Evolutionary conservation across 2,888 invertebrate genomes (phyloP).

Genomic region (Phymatocera aterrima): DNA sequence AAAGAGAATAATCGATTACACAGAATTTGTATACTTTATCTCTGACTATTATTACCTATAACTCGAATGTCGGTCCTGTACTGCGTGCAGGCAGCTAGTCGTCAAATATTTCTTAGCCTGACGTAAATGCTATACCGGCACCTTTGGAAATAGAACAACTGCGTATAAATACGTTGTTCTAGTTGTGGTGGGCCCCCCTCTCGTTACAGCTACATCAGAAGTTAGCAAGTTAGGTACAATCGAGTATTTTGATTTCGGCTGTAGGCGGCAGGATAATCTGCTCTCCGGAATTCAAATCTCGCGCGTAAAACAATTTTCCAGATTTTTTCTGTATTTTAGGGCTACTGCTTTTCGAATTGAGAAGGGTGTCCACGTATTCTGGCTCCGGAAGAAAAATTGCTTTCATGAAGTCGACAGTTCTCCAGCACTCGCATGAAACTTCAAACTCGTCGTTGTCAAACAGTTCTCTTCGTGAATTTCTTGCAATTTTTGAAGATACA

Average conservation of each 20-base stretch:
- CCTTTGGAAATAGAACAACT: conserved; percentile 41
- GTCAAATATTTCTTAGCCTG: conserved; percentile 22
- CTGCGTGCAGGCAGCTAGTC: conserved; percentile 13
- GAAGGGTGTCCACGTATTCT: too few species aligned
- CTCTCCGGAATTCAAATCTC: not conserved
- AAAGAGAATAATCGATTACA: not conserved
- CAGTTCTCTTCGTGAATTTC: too few species aligned
- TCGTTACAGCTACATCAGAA: too few species aligned
- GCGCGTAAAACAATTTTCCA: not conserved
- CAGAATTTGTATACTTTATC: not conserved
- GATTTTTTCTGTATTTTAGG: not conserved
- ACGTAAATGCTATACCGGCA: conserved; percentile 20
- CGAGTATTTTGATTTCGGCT: conserved; percentile 19
- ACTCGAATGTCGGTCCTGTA: too few species aligned
- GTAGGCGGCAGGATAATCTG: not conserved
- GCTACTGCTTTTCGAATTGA: not conserved
- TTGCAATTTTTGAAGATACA: too few species aligned
- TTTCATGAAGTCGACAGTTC: too few species aligned
- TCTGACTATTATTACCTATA: too few species aligned
- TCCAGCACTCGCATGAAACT: too few species aligned
- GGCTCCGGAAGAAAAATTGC: too few species aligned
- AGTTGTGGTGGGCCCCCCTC: conserved; percentile 9
- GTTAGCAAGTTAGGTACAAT: too few species aligned
- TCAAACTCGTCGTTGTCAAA: too few species aligned
- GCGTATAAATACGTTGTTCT: conserved; percentile 42